These are phyloP conservation scores for Agraylea sexmaculata DNA, from an alignment of 1,140 invertebrate genomes.

Conservation along the genomic window DNA sequence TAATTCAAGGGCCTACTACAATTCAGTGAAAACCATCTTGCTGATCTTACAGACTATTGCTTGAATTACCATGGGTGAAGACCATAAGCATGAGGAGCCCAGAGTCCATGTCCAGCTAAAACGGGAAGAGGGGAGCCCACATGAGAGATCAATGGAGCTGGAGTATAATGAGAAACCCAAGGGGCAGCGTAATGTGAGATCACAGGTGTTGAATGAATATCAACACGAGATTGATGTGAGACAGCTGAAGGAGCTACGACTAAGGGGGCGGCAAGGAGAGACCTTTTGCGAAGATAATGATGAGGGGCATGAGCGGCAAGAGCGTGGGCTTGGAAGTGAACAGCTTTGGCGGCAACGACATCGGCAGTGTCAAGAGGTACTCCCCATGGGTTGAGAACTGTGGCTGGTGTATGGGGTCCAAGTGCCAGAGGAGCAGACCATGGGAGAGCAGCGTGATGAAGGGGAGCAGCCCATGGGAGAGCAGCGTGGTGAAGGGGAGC, in stretches of 20 bases:
- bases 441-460: conserved; percentile 22
- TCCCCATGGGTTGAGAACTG: conserved; percentile 31
- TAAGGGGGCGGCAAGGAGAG: conserved; percentile 25
- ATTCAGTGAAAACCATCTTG: conserved; percentile 6
- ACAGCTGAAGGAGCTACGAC: conserved; percentile 16
- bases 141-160: conserved; percentile 7
- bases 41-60: conserved; percentile 3
- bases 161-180: conserved; percentile 8
- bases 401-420: conserved; percentile 26
- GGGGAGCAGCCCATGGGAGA: conserved; percentile 21
- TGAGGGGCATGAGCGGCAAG: conserved; percentile 27
- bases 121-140: conserved; percentile 7
- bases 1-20: conserved; percentile 7
- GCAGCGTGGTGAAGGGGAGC: conserved; percentile 19
- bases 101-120: no score
- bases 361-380: conserved; percentile 36
- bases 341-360: conserved; percentile 35
- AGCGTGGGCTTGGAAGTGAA: conserved; percentile 34
- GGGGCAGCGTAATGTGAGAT: conserved; percentile 15
- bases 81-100: conserved; percentile 10
- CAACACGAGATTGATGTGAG: conserved; percentile 20
- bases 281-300: conserved; percentile 28
- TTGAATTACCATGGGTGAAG: conserved; percentile 18
- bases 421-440: conserved; percentile 17
- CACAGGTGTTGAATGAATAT: conserved; percentile 15